Conservation (phyloP, 2,888 invertebrate species). For the Sisyra terminalis region DNA sequence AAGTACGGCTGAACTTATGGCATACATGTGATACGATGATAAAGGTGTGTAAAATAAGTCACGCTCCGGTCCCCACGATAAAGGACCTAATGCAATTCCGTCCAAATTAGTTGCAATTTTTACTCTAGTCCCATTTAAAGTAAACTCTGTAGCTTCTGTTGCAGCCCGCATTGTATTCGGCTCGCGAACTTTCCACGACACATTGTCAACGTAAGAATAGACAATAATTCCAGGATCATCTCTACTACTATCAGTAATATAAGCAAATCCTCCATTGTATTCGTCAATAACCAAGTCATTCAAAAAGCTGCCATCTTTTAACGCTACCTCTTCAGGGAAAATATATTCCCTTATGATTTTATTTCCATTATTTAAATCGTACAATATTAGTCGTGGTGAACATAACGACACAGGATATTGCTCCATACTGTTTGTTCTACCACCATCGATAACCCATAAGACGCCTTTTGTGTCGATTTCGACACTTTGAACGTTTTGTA, state of each 20-base stretch:
- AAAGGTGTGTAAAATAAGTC: slow-evolving; percentile 52
- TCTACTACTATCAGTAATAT: slow-evolving; percentile 53
- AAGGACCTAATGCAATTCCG: slow-evolving; percentile 52
- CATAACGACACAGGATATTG: slow-evolving; percentile 34
- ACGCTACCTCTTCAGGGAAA: slow-evolving; percentile 42
- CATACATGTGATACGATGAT: slow-evolving; percentile 48
- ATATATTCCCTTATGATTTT: slow-evolving; percentile 33
- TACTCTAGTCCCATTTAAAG: slow-evolving; percentile 39
- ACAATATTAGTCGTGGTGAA: slow-evolving; percentile 48
- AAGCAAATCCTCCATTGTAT: slow-evolving; percentile 47
- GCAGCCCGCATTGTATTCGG: slow-evolving; percentile 43
- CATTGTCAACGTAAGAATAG: slow-evolving; percentile 42
- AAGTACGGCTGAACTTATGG: slow-evolving; percentile 42
- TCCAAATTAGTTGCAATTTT: slow-evolving; percentile 45
- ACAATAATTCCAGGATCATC: slow-evolving; percentile 57
- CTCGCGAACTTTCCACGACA: slow-evolving; percentile 55
- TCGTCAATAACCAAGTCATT: slow-evolving; percentile 60
- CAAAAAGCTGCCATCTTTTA: slow-evolving; percentile 38
- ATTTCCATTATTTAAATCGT: slow-evolving; percentile 43
- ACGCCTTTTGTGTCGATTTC: slow-evolving; percentile 53
- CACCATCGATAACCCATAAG: slow-evolving; percentile 54
- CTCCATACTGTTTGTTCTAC: slow-evolving; percentile 43
- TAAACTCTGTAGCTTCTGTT: slow-evolving; percentile 37
- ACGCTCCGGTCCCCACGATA: slow-evolving; percentile 14
- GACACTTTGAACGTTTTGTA: slow-evolving; percentile 60